A percentile compares a stretch with the other conserved stretches of the same genome.
Evolutionary conservation across 2,113 vertebrate species (phyloP).

Genomic region (Oxyura jamaicensis): DNA sequence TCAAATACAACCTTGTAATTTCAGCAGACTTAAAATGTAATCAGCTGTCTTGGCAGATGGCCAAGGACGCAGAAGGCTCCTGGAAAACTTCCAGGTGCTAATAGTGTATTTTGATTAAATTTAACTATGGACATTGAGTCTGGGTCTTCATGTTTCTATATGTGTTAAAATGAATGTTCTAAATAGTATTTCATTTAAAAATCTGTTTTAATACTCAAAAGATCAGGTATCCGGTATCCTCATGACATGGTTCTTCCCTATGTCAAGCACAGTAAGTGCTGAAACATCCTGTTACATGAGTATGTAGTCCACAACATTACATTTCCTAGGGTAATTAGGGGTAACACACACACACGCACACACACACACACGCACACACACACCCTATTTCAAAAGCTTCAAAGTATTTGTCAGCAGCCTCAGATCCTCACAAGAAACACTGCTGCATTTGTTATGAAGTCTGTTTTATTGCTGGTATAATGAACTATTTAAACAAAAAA

Average conservation of each 20-base stretch:
- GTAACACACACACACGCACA: neutral
- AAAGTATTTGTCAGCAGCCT: conserved; percentile 7
- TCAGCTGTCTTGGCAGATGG: conserved; percentile 30
- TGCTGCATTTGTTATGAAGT: neutral
- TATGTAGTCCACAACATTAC: neutral
- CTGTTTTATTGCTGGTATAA: neutral
- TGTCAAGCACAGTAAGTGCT: neutral
- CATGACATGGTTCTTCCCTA: neutral
- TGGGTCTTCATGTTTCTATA: neutral
- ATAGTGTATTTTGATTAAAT: conserved; percentile 62
- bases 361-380: too few relatives aligned
- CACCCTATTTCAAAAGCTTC: neutral
- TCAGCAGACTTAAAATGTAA: conserved; percentile 48
- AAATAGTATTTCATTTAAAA: conserved; percentile 4
- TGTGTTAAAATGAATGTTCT: neutral
- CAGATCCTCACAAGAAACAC: neutral
- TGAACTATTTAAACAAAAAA: neutral
- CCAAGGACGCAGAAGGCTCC: neutral
- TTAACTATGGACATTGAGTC: conserved; percentile 3
- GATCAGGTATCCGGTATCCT: neutral
- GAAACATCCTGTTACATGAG: neutral
- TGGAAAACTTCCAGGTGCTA: conserved; percentile 60
- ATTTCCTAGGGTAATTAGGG: neutral
- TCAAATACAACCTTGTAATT: neutral
- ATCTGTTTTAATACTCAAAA: neutral